Evolutionary conservation across 2,888 invertebrate genomes (phyloP).

Genomic region (Aelia acuminata): DNA sequence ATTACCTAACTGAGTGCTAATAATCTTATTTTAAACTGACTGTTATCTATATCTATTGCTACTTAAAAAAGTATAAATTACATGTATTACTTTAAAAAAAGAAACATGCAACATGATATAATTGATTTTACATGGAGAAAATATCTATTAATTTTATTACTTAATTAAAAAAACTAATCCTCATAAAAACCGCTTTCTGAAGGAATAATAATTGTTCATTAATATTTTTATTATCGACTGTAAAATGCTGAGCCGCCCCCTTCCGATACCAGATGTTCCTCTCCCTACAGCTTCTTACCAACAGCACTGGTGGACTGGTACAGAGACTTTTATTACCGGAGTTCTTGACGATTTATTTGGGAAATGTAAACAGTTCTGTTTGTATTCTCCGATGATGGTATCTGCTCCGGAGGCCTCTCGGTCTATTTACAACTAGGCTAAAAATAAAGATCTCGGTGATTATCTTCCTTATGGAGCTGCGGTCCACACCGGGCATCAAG

Average conservation of each 20-base stretch:
- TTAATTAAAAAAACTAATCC: too few relatives aligned
- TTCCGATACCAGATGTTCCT: background rate
- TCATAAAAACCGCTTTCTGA: too few relatives aligned
- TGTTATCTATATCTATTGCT: too few relatives aligned
- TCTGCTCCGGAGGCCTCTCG: conserved; percentile 14
- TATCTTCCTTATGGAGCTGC: conserved; percentile 33
- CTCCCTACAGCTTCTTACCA: background rate
- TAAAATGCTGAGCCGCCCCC: background rate
- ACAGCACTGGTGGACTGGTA: background rate
- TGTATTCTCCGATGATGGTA: background rate
- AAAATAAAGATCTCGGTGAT: conserved; percentile 22
- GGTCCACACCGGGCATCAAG: background rate
- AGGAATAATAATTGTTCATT: background rate
- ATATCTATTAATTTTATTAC: too few relatives aligned
- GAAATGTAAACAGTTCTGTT: conserved; percentile 43
- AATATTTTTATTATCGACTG: background rate
- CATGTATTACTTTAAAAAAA: too few relatives aligned
- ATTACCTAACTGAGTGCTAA: too few relatives aligned
- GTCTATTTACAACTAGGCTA: conserved; percentile 33
- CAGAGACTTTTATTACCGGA: conserved; percentile 3
- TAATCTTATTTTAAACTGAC: too few relatives aligned
- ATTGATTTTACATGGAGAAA: too few relatives aligned
- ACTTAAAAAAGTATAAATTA: too few relatives aligned
- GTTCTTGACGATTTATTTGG: background rate
- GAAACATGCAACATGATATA: too few relatives aligned